phyloP scores from a whole-genome alignment of 2,888 invertebrate genomes.

The Nomada lathburiana region DNA sequence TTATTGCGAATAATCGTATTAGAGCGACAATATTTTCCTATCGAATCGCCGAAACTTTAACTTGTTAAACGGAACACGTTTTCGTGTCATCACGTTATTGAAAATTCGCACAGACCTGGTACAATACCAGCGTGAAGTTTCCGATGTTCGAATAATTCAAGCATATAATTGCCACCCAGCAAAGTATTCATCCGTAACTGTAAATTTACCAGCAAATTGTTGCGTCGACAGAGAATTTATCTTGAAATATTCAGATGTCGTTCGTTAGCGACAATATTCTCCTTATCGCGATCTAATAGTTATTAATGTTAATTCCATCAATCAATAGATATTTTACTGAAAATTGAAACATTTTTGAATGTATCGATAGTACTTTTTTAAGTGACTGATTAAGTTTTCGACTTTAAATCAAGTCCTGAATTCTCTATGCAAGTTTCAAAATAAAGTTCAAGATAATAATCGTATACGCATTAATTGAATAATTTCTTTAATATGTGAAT shows the following conservation, averaged over 20 bases:
- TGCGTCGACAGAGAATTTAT: not conserved
- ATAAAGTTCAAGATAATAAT: too few relatives aligned
- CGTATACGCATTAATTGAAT: too few relatives aligned
- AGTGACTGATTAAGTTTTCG: too few relatives aligned
- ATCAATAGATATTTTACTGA: not conserved
- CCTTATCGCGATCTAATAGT: not conserved
- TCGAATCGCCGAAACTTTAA: not conserved
- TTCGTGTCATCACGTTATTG: not conserved
- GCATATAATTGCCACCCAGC: conserved; percentile 11
- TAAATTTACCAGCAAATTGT: conserved; percentile 15
- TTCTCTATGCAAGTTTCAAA: too few relatives aligned
- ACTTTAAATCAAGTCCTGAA: too few relatives aligned
- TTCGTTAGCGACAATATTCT: not conserved
- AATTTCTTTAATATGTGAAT: too few relatives aligned
- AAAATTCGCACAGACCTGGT: not conserved
- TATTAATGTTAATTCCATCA: not conserved
- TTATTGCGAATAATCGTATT: not conserved
- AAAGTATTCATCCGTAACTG: conserved; percentile 21
- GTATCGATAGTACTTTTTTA: too few relatives aligned
- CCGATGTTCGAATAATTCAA: conserved; percentile 11
- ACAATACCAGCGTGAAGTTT: not conserved
- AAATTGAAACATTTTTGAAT: not conserved
- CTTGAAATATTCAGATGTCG: not conserved
- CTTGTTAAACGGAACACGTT: conserved; percentile 1
- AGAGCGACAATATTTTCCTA: not conserved